A percentile compares a stretch with the other conserved stretches of the same genome.
Evolutionary conservation across 1,140 invertebrate species (phyloP).

Genomic region (Drosophila mojavensis): DNA sequence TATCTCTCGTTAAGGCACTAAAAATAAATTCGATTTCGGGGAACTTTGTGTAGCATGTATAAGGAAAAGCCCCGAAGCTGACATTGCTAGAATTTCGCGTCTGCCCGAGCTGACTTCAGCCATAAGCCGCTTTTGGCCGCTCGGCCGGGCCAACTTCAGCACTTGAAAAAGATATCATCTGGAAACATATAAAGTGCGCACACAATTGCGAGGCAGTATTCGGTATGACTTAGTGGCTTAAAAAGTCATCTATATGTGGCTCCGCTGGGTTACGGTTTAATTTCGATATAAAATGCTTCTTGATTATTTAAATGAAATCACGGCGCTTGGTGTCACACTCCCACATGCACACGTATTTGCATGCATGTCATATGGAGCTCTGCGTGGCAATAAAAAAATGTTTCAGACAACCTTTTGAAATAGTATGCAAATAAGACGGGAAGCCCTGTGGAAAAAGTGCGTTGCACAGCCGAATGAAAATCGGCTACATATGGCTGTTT

Average conservation of each 20-base stretch:
- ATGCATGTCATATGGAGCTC: slow-evolving; percentile 21
- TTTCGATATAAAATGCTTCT: slow-evolving; percentile 1
- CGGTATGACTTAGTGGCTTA: slow-evolving; percentile 5
- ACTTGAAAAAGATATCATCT: slow-evolving; percentile 55
- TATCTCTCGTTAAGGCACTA: background rate
- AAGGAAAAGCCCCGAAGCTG: slow-evolving; percentile 15
- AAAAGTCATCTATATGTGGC: background rate
- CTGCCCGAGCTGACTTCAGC: background rate
- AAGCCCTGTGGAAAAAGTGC: slow-evolving; percentile 32
- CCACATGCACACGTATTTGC: slow-evolving; percentile 16
- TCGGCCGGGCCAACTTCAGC: slow-evolving; percentile 32
- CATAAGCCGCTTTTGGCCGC: slow-evolving; percentile 31
- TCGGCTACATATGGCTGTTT: slow-evolving; percentile 76
- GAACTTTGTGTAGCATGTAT: background rate
- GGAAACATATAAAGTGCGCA: slow-evolving; percentile 49
- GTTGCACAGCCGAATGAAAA: slow-evolving; percentile 67
- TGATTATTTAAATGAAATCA: slow-evolving; percentile 28
- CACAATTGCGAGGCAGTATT: slow-evolving; percentile 25
- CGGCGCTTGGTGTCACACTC: slow-evolving; percentile 26
- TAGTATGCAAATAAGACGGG: slow-evolving; percentile 65
- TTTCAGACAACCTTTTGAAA: slow-evolving; percentile 54
- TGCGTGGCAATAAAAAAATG: slow-evolving; percentile 37
- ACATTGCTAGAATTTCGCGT: background rate
- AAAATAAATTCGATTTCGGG: background rate
- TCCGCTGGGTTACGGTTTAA: background rate